A percentile compares a stretch with the other conserved stretches of the same genome.
Conservation (phyloP, 2,113 vertebrate species). For the Tautogolabrus adspersus region DNA sequence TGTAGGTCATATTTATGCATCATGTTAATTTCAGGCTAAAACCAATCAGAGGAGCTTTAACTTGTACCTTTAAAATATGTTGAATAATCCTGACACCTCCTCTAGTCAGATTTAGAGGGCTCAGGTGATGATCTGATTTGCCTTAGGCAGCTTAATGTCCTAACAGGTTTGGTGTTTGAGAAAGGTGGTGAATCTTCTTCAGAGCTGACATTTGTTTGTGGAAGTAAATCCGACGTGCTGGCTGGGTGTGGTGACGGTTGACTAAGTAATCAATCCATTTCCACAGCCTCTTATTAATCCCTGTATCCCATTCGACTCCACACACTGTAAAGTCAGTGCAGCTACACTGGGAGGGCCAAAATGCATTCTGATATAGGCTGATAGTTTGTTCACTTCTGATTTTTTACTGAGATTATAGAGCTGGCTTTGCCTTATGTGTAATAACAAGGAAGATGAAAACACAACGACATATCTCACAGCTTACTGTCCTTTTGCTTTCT, state of each 20-base stretch:
- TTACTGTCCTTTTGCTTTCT: constrained; percentile 29
- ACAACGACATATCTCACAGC: not conserved
- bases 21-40: too few relatives aligned
- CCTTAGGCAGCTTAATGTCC: constrained; percentile 69
- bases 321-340: constrained; percentile 6
- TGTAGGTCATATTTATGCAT: too few relatives aligned
- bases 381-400: constrained; percentile 68
- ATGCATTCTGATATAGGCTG: not conserved
- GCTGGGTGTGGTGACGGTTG: constrained; percentile 74
- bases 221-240: constrained; percentile 75
- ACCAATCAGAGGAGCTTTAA: not conserved
- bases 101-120: constrained; percentile 68
- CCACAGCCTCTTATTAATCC: constrained; percentile 60
- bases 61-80: not conserved
- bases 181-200: constrained; percentile 74
- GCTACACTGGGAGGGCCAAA: constrained; percentile 1
- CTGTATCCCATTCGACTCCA: constrained; percentile 40
- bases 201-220: constrained; percentile 75
- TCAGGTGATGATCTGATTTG: constrained; percentile 77
- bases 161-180: constrained; percentile 81
- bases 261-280: constrained; percentile 71
- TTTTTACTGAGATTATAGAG: constrained; percentile 63
- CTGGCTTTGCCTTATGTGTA: not conserved
- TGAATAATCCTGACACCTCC: not conserved
- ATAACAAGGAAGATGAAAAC: not conserved